Conservation (phyloP, 2,888 invertebrate genomes). For the Campopleginae sp. region DNA sequence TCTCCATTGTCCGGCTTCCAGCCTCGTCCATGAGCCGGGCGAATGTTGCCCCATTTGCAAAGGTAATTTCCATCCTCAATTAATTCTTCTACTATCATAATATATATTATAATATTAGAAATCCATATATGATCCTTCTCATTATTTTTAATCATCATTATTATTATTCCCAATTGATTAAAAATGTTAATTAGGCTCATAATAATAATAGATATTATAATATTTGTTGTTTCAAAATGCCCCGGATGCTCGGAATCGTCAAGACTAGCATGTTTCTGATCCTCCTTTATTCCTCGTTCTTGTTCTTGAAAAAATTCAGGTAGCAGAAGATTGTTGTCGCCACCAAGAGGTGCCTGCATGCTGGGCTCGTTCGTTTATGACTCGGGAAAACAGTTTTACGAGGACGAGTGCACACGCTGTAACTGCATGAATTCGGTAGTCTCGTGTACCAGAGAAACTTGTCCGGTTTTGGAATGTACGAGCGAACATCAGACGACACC, state of each 20-base stretch:
- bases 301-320: conserved; percentile 77
- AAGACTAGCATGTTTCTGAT: too few species aligned
- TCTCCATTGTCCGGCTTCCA: conserved; percentile 90
- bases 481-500: conserved; percentile 88
- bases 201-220: too few species aligned
- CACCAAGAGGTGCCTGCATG: conserved; percentile 87
- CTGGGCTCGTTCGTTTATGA: conserved; percentile 89
- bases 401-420: conserved; percentile 94
- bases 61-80: conserved; percentile 76
- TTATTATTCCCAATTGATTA: too few species aligned
- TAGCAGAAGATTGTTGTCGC: conserved; percentile 84
- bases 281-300: too few species aligned
- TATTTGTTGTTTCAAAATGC: too few species aligned
- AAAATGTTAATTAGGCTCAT: too few species aligned
- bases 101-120: too few species aligned
- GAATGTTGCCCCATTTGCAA: conserved; percentile 91
- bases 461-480: conserved; percentile 95
- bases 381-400: conserved; percentile 87
- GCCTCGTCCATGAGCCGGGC: conserved; percentile 89
- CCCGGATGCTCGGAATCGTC: too few species aligned
- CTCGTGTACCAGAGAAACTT: conserved; percentile 92
- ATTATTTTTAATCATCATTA: too few species aligned
- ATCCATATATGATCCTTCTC: too few species aligned
- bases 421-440: conserved; percentile 92
- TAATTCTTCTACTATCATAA: too few species aligned